Evolutionary conservation across 2,797 vertebrate genomes (phyloP).

Genomic region (Lates japonicus): DNA sequence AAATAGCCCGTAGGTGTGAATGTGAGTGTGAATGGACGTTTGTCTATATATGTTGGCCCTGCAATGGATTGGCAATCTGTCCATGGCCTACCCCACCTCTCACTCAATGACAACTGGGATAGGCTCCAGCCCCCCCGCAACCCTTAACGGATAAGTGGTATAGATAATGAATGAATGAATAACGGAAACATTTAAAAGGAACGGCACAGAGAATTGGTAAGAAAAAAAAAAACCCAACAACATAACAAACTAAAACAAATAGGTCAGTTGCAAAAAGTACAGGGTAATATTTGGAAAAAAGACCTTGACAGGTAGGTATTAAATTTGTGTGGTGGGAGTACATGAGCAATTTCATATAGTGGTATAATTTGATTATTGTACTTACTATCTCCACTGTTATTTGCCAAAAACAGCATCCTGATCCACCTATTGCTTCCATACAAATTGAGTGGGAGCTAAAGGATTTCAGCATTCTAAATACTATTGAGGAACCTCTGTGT

Average conservation of each 20-base stretch:
- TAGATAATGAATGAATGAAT: too few species aligned
- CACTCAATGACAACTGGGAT: too few species aligned
- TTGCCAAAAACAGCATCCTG: slow-evolving; percentile 46
- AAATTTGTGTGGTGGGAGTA: slow-evolving; percentile 29
- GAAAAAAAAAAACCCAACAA: too few species aligned
- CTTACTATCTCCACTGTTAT: slow-evolving; percentile 25
- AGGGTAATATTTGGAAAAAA: background rate
- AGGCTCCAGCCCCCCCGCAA: too few species aligned
- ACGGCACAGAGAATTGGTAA: background rate
- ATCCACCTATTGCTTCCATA: slow-evolving; percentile 33
- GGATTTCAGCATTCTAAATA: slow-evolving; percentile 49
- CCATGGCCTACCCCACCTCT: too few species aligned
- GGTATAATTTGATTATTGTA: slow-evolving; percentile 49
- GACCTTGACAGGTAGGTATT: background rate
- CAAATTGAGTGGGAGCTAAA: slow-evolving; percentile 31
- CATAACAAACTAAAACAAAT: too few species aligned
- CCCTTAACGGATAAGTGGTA: too few species aligned
- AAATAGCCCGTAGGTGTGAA: too few species aligned
- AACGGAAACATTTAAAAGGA: too few species aligned
- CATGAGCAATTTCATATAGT: slow-evolving; percentile 5
- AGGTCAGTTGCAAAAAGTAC: background rate
- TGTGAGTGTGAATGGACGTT: too few species aligned
- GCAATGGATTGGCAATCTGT: too few species aligned
- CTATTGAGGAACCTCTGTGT: slow-evolving; percentile 27
- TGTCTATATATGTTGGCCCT: too few species aligned